These are phyloP conservation scores for Zingel zingel DNA, from an alignment of 2,113 vertebrate species.

Conservation along the genomic window DNA sequence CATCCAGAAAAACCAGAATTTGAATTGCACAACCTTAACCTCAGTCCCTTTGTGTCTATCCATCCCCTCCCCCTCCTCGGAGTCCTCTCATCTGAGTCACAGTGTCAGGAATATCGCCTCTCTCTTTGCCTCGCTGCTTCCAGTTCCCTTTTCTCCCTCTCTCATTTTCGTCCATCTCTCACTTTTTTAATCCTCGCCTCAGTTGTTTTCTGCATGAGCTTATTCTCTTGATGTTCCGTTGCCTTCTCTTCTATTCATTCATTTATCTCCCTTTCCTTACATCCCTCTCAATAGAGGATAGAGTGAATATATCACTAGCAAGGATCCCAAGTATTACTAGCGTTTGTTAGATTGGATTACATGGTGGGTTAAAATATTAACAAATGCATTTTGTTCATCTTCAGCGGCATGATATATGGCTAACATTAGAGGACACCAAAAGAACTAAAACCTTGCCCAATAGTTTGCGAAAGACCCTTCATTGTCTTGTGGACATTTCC, in stretches of 20 bases:
- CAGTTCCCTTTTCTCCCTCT: conserved; percentile 1
- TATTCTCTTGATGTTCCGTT: not conserved
- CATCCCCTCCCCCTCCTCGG: conserved; percentile 3
- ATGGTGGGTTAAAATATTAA: not conserved
- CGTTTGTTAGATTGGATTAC: conserved; percentile 12
- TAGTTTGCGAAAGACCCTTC: not conserved
- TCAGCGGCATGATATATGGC: not conserved
- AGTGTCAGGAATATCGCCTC: conserved; percentile 27
- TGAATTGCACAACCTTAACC: conserved; percentile 39
- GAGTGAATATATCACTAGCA: not conserved
- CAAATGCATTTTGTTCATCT: not conserved
- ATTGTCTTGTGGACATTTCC: not conserved
- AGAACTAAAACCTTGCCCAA: not conserved
- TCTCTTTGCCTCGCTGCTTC: conserved; percentile 37
- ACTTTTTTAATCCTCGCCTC: conserved; percentile 32
- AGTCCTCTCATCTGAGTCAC: conserved; percentile 44
- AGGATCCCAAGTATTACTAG: not conserved
- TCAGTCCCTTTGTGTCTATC: not conserved
- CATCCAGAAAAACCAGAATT: conserved; percentile 22
- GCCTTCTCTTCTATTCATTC: conserved; percentile 16
- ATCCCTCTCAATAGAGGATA: not conserved
- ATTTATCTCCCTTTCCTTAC: not conserved
- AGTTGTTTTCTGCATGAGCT: conserved; percentile 19
- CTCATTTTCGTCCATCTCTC: conserved; percentile 38
- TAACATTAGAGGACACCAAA: not conserved